Evolutionary conservation across 2,888 invertebrate species (phyloP).

Genomic region (Ochlodes sylvanus): DNA sequence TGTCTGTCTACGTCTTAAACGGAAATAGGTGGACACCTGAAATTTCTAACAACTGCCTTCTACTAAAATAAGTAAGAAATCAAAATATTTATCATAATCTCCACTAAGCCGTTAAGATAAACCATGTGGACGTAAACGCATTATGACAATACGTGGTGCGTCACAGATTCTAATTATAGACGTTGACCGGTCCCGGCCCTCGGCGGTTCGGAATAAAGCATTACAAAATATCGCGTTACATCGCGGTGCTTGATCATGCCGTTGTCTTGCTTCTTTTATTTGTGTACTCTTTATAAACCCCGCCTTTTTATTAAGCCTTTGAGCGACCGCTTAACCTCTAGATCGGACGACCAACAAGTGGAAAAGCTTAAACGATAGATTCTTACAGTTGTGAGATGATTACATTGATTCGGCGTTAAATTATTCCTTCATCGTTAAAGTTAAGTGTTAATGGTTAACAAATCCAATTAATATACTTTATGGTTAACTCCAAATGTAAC

Average conservation of each 20-base stretch:
- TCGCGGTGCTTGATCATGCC: slow-evolving; percentile 80
- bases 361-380: background rate
- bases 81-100: slow-evolving; percentile 14
- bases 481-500: background rate
- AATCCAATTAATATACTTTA: slow-evolving; percentile 1
- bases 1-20: no score
- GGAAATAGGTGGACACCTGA: no score
- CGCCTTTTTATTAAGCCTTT: slow-evolving; percentile 70
- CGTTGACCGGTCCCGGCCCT: slow-evolving; percentile 51
- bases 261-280: slow-evolving; percentile 75
- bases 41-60: no score
- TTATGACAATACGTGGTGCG: slow-evolving; percentile 50
- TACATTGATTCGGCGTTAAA: background rate
- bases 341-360: slow-evolving; percentile 14
- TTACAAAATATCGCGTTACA: slow-evolving; percentile 77
- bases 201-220: slow-evolving; percentile 61
- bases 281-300: slow-evolving; percentile 53
- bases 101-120: slow-evolving; percentile 4
- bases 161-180: slow-evolving; percentile 66
- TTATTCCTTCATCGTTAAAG: background rate
- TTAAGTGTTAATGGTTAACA: background rate
- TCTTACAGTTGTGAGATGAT: background rate
- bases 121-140: slow-evolving; percentile 14
- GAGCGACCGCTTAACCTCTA: slow-evolving; percentile 57
- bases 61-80: background rate